These are phyloP conservation scores for Oreochromis aureus DNA, from an alignment of 2,113 vertebrate genomes.

Conservation along the genomic window DNA sequence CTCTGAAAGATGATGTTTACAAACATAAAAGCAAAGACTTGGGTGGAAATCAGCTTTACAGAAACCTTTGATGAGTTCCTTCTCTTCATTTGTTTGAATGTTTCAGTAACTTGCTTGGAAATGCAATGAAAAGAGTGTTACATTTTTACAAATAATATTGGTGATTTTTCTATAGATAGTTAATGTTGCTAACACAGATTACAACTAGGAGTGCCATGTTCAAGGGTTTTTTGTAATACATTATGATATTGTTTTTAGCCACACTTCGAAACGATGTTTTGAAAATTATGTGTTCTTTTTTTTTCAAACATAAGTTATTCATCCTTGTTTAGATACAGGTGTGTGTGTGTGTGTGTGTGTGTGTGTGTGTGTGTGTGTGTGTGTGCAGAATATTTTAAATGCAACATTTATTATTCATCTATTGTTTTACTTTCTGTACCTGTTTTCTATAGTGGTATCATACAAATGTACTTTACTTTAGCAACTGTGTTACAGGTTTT, in stretches of 20 bases:
- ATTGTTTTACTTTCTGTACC: no score
- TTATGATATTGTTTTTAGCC: neutral
- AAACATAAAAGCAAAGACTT: neutral
- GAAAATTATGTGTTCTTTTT: no score
- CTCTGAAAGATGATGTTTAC: neutral
- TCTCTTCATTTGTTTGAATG: fast-evolving
- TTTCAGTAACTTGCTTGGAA: neutral
- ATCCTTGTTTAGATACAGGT: no score
- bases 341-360: no score
- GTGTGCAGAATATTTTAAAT: no score
- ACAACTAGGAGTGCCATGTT: fast-evolving
- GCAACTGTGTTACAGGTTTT: no score
- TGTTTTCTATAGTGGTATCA: no score
- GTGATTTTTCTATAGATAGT: neutral
- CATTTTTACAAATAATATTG: neutral
- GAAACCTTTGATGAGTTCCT: no score
- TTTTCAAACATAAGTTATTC: no score
- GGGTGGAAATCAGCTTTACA: neutral
- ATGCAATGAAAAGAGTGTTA: fast-evolving
- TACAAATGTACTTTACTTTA: no score
- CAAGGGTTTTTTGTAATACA: neutral
- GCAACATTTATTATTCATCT: no score
- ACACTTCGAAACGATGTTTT: neutral
- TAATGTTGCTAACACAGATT: neutral
- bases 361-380: no score